These are phyloP conservation scores for Aporophyla lueneburgensis DNA, from an alignment of 2,888 invertebrate species.

Conservation along the genomic window DNA sequence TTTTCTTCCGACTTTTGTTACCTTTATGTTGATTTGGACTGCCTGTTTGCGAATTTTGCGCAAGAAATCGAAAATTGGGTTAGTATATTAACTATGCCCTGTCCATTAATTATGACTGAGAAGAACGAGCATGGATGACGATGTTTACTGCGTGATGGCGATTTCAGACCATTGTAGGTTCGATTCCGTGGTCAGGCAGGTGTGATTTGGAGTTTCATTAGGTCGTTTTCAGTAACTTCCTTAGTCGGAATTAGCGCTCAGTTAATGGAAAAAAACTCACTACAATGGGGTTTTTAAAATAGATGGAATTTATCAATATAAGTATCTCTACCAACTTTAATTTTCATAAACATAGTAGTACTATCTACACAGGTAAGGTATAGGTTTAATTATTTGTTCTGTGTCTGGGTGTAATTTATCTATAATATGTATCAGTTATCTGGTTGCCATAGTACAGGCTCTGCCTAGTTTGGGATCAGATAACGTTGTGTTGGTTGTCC, in stretches of 20 bases:
- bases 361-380: too few relatives aligned
- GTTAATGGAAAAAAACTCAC: too few relatives aligned
- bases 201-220: background rate
- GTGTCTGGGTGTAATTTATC: too few relatives aligned
- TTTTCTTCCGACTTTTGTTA: too few relatives aligned
- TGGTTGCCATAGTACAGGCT: too few relatives aligned
- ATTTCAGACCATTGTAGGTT: background rate
- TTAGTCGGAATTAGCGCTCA: background rate
- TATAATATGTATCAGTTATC: too few relatives aligned
- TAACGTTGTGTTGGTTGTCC: too few relatives aligned
- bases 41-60: background rate
- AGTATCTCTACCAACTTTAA: too few relatives aligned
- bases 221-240: background rate
- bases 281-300: background rate
- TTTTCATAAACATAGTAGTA: too few relatives aligned
- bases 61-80: background rate
- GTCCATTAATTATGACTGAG: background rate
- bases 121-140: background rate
- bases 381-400: too few relatives aligned
- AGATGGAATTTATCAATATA: background rate
- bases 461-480: too few relatives aligned
- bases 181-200: background rate
- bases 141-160: background rate
- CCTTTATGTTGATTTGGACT: background rate
- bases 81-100: background rate